Conservation (phyloP, 2,113 vertebrate genomes). For the Apistogramma diplotaenia region DNA sequence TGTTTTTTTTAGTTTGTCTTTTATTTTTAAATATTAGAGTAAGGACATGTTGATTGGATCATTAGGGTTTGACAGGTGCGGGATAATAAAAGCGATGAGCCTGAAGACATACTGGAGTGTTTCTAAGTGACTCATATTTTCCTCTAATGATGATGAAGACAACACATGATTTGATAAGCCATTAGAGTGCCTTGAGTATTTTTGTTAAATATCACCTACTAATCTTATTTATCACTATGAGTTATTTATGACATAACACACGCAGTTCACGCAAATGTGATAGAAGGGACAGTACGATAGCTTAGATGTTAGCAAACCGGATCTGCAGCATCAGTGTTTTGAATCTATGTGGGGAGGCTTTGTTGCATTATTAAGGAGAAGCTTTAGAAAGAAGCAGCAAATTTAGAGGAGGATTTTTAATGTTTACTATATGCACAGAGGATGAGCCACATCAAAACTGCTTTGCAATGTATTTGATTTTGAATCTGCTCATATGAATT, state of each 20-base stretch:
- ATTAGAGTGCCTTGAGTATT: not conserved
- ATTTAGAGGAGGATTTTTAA: not conserved
- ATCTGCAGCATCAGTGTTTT: not conserved
- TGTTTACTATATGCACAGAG: not conserved
- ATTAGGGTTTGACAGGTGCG: conserved; percentile 31
- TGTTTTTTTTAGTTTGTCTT: not conserved
- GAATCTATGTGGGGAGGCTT: not conserved
- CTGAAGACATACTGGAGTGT: conserved; percentile 13
- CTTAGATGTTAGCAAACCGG: not conserved
- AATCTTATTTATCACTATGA: not conserved
- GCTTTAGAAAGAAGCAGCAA: not conserved
- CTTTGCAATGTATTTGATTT: not conserved
- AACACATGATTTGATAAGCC: conserved; percentile 19
- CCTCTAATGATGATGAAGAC: conserved; percentile 34
- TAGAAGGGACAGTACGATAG: not conserved
- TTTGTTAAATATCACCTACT: not conserved
- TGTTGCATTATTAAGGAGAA: not conserved
- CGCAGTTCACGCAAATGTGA: not conserved
- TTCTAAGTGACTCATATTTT: conserved; percentile 31
- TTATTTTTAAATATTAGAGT: not conserved
- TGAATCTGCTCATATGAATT: not conserved
- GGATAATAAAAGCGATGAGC: conserved; percentile 24
- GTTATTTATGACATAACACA: not conserved
- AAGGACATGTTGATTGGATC: not conserved
- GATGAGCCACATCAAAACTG: not conserved